Percentiles rank a stretch among this genome's conserved stretches.
Evolutionary conservation across 2,797 vertebrate genomes (phyloP).

Genomic region (Pseudocheirus occidentalis): DNA sequence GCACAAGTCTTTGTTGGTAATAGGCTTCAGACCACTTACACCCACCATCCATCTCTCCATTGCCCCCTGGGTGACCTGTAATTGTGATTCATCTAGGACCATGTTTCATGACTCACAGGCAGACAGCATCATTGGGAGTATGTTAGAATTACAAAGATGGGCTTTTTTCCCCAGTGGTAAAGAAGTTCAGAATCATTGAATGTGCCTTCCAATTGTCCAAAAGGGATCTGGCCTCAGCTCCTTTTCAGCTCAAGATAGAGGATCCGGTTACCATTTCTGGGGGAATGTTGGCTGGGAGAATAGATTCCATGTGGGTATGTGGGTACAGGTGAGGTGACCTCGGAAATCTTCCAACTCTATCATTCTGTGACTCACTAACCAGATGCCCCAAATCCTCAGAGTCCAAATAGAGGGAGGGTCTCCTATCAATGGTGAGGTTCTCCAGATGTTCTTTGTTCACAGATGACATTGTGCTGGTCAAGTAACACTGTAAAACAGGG

Average conservation of each 20-base stretch:
- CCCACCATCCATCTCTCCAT: not conserved
- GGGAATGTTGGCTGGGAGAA: not conserved
- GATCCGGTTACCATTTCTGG: not conserved
- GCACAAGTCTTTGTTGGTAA: not conserved
- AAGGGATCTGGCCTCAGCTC: not conserved
- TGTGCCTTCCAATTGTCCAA: not conserved
- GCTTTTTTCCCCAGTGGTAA: not conserved
- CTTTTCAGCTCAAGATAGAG: not conserved
- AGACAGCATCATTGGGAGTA: not conserved
- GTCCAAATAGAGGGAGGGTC: not conserved
- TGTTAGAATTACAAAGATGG: not conserved
- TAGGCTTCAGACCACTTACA: not conserved
- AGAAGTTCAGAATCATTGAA: not conserved
- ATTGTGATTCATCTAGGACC: not conserved
- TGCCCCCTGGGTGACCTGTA: not conserved
- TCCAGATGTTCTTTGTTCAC: not conserved
- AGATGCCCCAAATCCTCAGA: not conserved
- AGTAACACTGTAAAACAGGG: not conserved
- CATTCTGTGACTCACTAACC: not conserved
- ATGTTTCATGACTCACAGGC: not conserved
- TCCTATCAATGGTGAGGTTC: not conserved
- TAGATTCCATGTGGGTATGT: not conserved
- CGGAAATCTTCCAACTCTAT: not conserved
- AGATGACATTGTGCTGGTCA: not conserved
- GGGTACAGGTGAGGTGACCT: not conserved